Evolutionary conservation across 2,113 vertebrate species (phyloP), one percentile per base, ranked within the genome.

Genomic region (Mesitornis unicolor): DNA sequence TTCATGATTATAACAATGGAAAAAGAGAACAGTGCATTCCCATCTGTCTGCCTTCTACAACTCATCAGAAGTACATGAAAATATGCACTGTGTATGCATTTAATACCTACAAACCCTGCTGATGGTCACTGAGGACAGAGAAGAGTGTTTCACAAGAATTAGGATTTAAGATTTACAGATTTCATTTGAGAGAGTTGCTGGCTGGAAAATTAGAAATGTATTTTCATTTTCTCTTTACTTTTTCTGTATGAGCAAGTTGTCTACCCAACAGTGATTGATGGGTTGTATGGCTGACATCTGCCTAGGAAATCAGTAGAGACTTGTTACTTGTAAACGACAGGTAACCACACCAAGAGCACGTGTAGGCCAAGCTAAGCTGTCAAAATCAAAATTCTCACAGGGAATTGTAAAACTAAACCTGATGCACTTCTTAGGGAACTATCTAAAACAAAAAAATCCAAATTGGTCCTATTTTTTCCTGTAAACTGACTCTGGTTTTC

Each of bases 291-390:
- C 63, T 95, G 89, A 90, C 87, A 74, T 86, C 43, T 80, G 53
- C 53, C 68, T 56, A 74, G 38, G 57, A 90, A 87, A 90, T 87
- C 87, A 87, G 71, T 31, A 89, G 84, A 93, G 67, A 80, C 18
- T 87, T 93, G 47, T 11, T 74, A 25, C 35, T 74, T 94, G 28
- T 73, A 87, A 94, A 74, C 87, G 75, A 89, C 74, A 92, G 75
- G 22, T 54, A 92, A 83, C 42, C 40, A 82, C 36, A 59, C 61
- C 45, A 47, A 82, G 60, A 91, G 21, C 24, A 14, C 17, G 63
- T 70, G 60, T 63, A 79, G 75, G 56, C n/a, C 84, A 92, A 43
- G 38, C 13, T 61, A 28, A 93, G 35, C 53, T 89, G 74, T 80
- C 90, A 84, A 68, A 87, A 78, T 17, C 33, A 75, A 90, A 75